phyloP scores from a whole-genome alignment of 37 sponge, comb jelly and placozoan species.

The Halisarca cf. caerulea region DNA sequence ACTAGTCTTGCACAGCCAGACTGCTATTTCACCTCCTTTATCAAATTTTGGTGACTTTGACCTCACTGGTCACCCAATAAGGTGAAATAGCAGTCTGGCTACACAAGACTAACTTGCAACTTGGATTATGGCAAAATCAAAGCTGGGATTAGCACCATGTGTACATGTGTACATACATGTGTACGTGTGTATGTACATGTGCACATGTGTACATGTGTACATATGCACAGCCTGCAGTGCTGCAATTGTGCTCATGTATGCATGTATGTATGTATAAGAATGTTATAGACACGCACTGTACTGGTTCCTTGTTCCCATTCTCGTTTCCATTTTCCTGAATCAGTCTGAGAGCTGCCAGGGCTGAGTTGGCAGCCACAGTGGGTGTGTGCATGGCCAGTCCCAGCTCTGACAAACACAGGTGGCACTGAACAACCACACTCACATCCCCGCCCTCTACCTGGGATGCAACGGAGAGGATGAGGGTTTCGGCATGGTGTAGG shows the following conservation, averaged over 20 bases:
- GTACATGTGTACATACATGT: too few relatives aligned
- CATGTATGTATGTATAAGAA: not conserved
- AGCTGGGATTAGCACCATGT: too few relatives aligned
- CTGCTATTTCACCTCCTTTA: too few relatives aligned
- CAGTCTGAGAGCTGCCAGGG: slow-evolving; percentile 9
- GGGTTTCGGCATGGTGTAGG: slow-evolving; percentile 72
- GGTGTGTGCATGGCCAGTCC: slow-evolving; percentile 45
- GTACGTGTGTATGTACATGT: too few relatives aligned
- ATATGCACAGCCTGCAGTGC: too few relatives aligned
- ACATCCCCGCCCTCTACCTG: slow-evolving; percentile 10
- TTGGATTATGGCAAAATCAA: too few relatives aligned
- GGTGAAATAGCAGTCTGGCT: too few relatives aligned
- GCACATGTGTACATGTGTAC: too few relatives aligned
- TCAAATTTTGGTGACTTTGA: too few relatives aligned
- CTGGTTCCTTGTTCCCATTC: not conserved
- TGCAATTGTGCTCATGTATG: not conserved
- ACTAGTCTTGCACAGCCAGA: too few relatives aligned
- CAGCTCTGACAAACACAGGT: slow-evolving; percentile 30
- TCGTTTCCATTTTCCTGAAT: not conserved
- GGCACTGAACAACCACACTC: not conserved
- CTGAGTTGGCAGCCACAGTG: slow-evolving; percentile 30
- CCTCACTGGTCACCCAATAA: too few relatives aligned
- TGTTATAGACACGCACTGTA: not conserved
- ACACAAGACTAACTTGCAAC: too few relatives aligned
- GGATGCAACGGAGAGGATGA: slow-evolving; percentile 4